A percentile compares a stretch with the other conserved stretches of the same genome.
Conservation (phyloP, 2,888 invertebrate genomes). For the Nephrocerus scutellatus region DNA sequence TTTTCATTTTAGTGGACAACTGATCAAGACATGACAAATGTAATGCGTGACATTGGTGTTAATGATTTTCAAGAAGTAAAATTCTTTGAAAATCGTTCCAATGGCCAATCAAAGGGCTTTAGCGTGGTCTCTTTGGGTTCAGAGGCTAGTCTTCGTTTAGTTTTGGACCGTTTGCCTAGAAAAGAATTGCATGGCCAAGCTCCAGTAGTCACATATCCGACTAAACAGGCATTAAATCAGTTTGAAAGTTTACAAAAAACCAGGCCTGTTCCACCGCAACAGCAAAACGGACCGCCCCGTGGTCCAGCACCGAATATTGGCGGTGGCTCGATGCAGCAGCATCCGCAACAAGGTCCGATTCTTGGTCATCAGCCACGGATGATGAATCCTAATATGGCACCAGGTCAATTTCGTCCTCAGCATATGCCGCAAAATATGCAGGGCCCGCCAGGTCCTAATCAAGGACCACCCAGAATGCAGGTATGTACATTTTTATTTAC, state of each 20-base stretch:
- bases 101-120: slow-evolving; percentile 98
- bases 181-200: slow-evolving; percentile 93
- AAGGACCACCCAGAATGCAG: slow-evolving; percentile 58
- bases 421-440: slow-evolving; percentile 53
- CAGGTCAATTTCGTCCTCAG: slow-evolving; percentile 54
- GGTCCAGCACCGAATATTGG: slow-evolving; percentile 47
- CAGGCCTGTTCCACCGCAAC: slow-evolving; percentile 68
- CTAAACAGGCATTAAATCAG: slow-evolving; percentile 78
- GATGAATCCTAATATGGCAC: slow-evolving; percentile 55
- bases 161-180: slow-evolving; percentile 91
- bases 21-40: slow-evolving; percentile 90
- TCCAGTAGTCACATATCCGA: slow-evolving; percentile 91
- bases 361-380: slow-evolving; percentile 52
- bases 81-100: slow-evolving; percentile 98
- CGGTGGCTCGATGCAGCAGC: slow-evolving; percentile 48
- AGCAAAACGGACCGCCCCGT: slow-evolving; percentile 51
- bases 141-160: slow-evolving; percentile 78
- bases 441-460: slow-evolving; percentile 55
- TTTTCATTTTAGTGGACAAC: slow-evolving; percentile 82
- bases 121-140: slow-evolving; percentile 92
- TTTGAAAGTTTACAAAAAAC: slow-evolving; percentile 92
- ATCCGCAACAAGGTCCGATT: slow-evolving; percentile 46
- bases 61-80: slow-evolving; percentile 95
- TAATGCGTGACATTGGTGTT: slow-evolving; percentile 81
- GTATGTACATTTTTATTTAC: slow-evolving; percentile 32